Conservation (phyloP, 2,113 vertebrate species). For the Dasyprocta punctata region DNA sequence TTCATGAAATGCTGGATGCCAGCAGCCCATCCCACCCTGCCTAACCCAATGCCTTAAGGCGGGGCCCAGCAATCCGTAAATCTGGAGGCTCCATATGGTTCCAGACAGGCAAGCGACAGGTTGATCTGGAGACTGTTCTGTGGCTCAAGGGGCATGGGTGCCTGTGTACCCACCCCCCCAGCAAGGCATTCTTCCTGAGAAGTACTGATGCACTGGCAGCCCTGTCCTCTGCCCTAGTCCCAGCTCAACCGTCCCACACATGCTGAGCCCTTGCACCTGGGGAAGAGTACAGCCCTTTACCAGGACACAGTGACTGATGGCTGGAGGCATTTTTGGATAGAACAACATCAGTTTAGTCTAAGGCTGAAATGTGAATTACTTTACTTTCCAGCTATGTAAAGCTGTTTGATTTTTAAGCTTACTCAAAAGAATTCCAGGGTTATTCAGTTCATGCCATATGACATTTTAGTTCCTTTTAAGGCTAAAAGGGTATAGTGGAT, state of each 20-base stretch:
- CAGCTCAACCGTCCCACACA: neutral
- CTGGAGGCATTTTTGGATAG: neutral
- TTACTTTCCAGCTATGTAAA: neutral
- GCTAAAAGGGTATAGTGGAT: neutral
- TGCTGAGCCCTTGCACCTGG: neutral
- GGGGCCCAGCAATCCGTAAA: neutral
- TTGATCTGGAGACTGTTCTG: neutral
- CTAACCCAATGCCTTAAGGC: neutral
- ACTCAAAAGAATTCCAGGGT: neutral
- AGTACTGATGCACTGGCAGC: neutral
- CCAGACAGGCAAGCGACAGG: rapidly evolving
- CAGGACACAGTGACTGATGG: rapidly evolving
- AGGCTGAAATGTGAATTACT: neutral
- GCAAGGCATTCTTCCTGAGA: neutral
- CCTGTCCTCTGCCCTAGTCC: neutral
- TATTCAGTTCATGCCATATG: neutral
- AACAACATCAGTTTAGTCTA: neutral
- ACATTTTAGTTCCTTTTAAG: neutral
- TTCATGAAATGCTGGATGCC: neutral
- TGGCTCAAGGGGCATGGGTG: neutral
- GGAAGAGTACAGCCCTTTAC: neutral
- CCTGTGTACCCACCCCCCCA: neutral
- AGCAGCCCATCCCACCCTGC: too few species aligned
- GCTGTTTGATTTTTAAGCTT: neutral
- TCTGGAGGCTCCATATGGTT: neutral